phyloP scores from a whole-genome alignment of 2,888 invertebrate genomes.

The Ophioninae sp. region DNA sequence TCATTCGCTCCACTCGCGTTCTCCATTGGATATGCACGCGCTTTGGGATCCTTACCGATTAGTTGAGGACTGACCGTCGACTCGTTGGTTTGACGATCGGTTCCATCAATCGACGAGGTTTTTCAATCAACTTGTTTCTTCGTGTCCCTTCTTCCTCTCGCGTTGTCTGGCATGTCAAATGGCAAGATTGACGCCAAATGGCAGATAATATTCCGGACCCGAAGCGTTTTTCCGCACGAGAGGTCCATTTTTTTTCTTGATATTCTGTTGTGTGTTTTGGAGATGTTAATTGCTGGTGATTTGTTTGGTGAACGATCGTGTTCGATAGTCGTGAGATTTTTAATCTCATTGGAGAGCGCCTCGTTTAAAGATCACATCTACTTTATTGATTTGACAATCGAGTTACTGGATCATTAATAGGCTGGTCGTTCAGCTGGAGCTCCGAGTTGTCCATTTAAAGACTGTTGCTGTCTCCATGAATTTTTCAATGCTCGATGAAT shows the following conservation, averaged over 20 bases:
- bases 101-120: not conserved
- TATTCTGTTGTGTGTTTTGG: not conserved
- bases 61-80: conserved; percentile 57
- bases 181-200: conserved; percentile 57
- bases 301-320: no score
- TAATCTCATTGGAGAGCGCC: no score
- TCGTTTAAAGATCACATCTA: no score
- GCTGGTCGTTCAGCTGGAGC: no score
- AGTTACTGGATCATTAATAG: no score
- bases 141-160: conserved; percentile 24
- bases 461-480: no score
- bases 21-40: conserved; percentile 26
- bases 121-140: not conserved
- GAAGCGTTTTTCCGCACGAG: conserved; percentile 69
- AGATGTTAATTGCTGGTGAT: not conserved
- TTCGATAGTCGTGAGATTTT: no score
- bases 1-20: conserved; percentile 54
- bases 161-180: conserved; percentile 28
- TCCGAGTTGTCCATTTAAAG: no score
- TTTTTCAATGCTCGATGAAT: no score
- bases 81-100: conserved; percentile 50
- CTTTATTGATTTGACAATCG: no score
- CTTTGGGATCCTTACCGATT: conserved; percentile 52
- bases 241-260: conserved; percentile 57
- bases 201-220: conserved; percentile 66